Conservation (phyloP, 2,113 vertebrate genomes). For the Nothobranchius kuhntae region DNA sequence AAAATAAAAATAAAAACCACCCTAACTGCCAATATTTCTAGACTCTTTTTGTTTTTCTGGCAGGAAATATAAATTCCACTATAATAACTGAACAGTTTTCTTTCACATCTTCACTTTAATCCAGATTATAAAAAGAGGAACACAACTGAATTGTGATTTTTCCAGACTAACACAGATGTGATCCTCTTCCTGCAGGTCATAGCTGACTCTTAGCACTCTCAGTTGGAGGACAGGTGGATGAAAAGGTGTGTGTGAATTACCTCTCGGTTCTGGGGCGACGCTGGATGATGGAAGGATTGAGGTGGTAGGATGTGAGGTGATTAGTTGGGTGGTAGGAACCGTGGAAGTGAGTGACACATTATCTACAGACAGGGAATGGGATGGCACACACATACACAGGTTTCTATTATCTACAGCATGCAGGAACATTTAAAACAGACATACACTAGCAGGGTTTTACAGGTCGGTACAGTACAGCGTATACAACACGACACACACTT, state of each 20-base stretch:
- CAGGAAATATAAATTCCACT: too few relatives aligned
- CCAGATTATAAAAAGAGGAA: not conserved
- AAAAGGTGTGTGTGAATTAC: constrained; percentile 57
- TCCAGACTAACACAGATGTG: not conserved
- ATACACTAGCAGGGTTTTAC: constrained; percentile 23
- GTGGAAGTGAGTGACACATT: constrained; percentile 73
- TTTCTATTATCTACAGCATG: constrained; percentile 62
- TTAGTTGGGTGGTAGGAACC: constrained; percentile 60
- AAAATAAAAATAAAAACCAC: too few relatives aligned
- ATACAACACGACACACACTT: constrained; percentile 41
- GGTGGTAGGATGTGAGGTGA: constrained; percentile 60
- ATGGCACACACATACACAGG: constrained; percentile 57
- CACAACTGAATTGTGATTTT: not conserved
- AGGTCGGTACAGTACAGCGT: constrained; percentile 13
- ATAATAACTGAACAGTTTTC: too few relatives aligned
- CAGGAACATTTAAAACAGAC: constrained; percentile 47
- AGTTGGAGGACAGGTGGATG: constrained; percentile 6
- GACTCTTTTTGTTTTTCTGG: not conserved
- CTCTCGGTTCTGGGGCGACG: constrained; percentile 43
- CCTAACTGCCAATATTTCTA: too few relatives aligned
- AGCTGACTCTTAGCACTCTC: not conserved
- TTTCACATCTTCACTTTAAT: not conserved
- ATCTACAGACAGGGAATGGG: constrained; percentile 73
- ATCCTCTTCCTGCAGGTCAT: constrained; percentile 12
- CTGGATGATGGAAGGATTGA: constrained; percentile 49